phyloP scores from a whole-genome alignment of 1,140 invertebrate genomes.

The Hermatobates lingyangjiaoensis region DNA sequence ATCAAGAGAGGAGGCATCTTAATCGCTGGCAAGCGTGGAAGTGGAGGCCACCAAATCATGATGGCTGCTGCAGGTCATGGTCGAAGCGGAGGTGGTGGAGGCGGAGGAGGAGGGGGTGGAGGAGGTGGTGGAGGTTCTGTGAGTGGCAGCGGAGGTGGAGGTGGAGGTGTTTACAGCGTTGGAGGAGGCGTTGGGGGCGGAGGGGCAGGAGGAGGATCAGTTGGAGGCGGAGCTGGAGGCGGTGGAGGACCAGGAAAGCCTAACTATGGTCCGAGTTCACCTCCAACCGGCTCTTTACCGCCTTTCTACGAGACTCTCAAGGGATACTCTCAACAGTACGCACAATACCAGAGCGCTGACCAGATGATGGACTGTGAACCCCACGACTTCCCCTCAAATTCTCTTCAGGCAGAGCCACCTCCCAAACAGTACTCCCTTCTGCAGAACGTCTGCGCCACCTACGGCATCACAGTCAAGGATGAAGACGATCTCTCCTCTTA shows the following conservation, averaged over 20 bases:
- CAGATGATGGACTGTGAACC: constrained; percentile 51
- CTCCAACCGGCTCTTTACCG: constrained; percentile 58
- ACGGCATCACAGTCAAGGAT: constrained; percentile 57
- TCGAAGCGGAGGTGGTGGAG: constrained; percentile 30
- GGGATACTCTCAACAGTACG: constrained; percentile 25
- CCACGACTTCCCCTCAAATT: constrained; percentile 24
- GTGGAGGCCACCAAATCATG: constrained; percentile 20
- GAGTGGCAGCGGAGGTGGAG: constrained; percentile 27
- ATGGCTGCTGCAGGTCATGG: constrained; percentile 56
- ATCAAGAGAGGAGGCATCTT: constrained; percentile 15
- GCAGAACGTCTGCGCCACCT: constrained; percentile 53
- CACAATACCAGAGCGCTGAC: constrained; percentile 25
- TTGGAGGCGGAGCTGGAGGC: constrained; percentile 29
- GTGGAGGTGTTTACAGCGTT: constrained; percentile 25
- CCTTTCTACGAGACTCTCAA: constrained; percentile 71
- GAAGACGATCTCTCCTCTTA: constrained; percentile 46
- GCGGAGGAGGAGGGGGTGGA: constrained; percentile 6
- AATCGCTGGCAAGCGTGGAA: constrained; percentile 23
- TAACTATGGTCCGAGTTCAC: constrained; percentile 64
- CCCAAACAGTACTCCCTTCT: constrained; percentile 54
- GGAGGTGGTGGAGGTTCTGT: constrained; percentile 10
- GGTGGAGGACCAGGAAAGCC: constrained; percentile 29
- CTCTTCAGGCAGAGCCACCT: constrained; percentile 23
- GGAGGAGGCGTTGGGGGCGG: constrained; percentile 23
- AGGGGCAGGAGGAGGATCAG: constrained; percentile 28